Evolutionary conservation across 2,888 invertebrate genomes (phyloP), one percentile per base, ranked within the genome.

Genomic region (Amphipoea lucens): DNA sequence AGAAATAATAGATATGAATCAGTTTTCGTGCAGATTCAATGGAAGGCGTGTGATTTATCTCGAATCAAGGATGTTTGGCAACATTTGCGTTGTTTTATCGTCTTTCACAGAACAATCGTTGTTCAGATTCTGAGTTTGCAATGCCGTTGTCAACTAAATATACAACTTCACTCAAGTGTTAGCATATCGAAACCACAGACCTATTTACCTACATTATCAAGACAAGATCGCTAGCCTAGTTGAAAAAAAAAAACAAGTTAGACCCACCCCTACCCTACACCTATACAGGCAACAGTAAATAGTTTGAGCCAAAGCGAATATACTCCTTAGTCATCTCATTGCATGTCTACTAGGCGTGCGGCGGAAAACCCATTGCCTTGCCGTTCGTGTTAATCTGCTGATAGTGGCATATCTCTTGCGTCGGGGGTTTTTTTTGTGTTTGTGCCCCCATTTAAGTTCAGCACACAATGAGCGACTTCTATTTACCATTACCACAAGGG

Each of bases 361-460:
- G 4, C 12, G 90, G 86, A 90, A 90, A 90, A 88, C 90, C 90
- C 90, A 79, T 72, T 51, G 76, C 76, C 76, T n/a, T 71, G 84
- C 83, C 76, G 63, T 73, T 74, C 70, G 79, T 73, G 83, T 86
- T 92, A 93, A 94, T 93, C 94, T 90, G 78, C 87, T 90, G 94
- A 94, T 94, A 94, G 72, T 66, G 88, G 83, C 89, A 78, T 92
- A 92, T 89, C 91, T 87, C 81, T 80, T 89, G 86, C 90, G 89
- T 88, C 80, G 86, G 92, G 93, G 94, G 91, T 92, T 94, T 94
- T 48, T 92, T 92, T 91, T 90, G 66, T 79, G 65, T 84, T 76
- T 90, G 76, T 81, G 79, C 81, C 73, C 71, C 76, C 68, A 78
- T 76, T 79, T 70, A 82, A 66, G 67, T 69, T 75, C 6, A 23